Base-by-base conservation (phyloP, 2,888 invertebrate species). In the Drosophila pegasa region DNA sequence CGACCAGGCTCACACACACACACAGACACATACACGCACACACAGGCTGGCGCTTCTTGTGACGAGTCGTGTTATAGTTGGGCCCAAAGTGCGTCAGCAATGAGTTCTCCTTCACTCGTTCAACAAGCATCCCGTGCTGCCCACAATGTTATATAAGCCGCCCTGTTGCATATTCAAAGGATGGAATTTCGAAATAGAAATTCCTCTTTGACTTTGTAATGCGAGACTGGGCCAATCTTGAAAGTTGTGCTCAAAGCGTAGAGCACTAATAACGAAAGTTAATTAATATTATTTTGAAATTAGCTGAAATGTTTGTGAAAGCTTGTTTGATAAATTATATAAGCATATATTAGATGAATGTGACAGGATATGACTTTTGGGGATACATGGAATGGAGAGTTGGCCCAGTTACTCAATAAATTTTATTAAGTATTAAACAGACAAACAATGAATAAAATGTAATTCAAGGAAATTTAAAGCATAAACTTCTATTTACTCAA, bases 41-140 rank as follows among this genome's bases (percentile, higher is more conserved):
- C n/a, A 41, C 43, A 54, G 41, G n/a, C n/a, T 63, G 63, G 55
- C 54, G 57, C 50, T 33, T 60, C 43, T 57, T 57, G 52, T 61
- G 45, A 50, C 35, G 20, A 33, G 38, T 52, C 58, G 8, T 67
- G 40, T 48, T 66, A 14, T 20, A 57, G 38, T 18, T 60, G 55
- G n/a, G 27, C 45, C 29, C 16, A 45, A 67, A 61, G 41, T 54
- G 35, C 40, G 50, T 38, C 52, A 43, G 57, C 37, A 52, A 52
- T 47, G 38, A 18, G 35, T 58, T 60, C 58, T 35, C 20, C 16
- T 60, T 55, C 14, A 2, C 16, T 33, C 16, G 18, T 18, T 16
- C 7, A 9, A 7, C 33, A 10, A 41, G 29, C 38, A 16, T 35
- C 27, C 22, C 20, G 2, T 6, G n/a, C 27, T 16, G 25, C 8